A percentile compares a stretch with the other conserved stretches of the same genome.
These are phyloP conservation scores for Drosophila hydei DNA, from an alignment of 1,140 invertebrate species.

Conservation along the genomic window DNA sequence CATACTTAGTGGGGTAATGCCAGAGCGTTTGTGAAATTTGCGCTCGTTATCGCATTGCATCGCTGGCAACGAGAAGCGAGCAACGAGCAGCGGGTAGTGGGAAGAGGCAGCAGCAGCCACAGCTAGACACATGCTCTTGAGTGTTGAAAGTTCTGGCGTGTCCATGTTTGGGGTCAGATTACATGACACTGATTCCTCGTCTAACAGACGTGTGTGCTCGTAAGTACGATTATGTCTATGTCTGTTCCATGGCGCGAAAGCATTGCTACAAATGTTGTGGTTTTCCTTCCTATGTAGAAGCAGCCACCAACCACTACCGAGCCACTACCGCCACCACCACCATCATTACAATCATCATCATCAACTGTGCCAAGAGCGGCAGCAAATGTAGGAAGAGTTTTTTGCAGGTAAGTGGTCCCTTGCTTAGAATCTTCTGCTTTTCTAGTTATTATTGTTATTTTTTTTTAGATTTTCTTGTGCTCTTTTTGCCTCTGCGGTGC, in stretches of 20 bases:
- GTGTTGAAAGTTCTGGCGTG: slow-evolving; percentile 81
- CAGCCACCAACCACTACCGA: not conserved
- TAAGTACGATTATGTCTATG: slow-evolving; percentile 37
- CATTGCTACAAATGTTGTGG: slow-evolving; percentile 67
- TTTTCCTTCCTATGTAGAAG: slow-evolving; percentile 27
- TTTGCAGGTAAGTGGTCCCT: slow-evolving; percentile 27
- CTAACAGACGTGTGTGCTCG: slow-evolving; percentile 66
- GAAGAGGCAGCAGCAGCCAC: slow-evolving; percentile 10
- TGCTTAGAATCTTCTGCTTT: slow-evolving; percentile 31
- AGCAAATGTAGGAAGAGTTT: slow-evolving; percentile 13
- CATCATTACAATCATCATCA: slow-evolving; percentile 44
- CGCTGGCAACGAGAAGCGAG: slow-evolving; percentile 18
- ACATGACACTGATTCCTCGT: slow-evolving; percentile 78
- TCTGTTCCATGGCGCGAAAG: slow-evolving; percentile 64
- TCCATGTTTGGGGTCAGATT: slow-evolving; percentile 81
- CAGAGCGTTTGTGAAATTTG: slow-evolving; percentile 75
- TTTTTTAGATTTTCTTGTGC: slow-evolving; percentile 43
- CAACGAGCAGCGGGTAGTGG: not conserved
- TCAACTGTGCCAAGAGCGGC: slow-evolving; percentile 13
- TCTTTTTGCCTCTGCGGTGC: slow-evolving; percentile 45
- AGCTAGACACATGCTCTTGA: slow-evolving; percentile 40
- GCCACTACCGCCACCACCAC: slow-evolving; percentile 10
- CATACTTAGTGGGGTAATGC: slow-evolving; percentile 73
- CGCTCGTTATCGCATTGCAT: slow-evolving; percentile 78
- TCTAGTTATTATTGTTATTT: slow-evolving; percentile 48